A percentile compares a stretch with the other conserved stretches of the same genome.
These are phyloP conservation scores for Sebastes minor DNA, from an alignment of 2,797 vertebrate species.

Conservation along the genomic window DNA sequence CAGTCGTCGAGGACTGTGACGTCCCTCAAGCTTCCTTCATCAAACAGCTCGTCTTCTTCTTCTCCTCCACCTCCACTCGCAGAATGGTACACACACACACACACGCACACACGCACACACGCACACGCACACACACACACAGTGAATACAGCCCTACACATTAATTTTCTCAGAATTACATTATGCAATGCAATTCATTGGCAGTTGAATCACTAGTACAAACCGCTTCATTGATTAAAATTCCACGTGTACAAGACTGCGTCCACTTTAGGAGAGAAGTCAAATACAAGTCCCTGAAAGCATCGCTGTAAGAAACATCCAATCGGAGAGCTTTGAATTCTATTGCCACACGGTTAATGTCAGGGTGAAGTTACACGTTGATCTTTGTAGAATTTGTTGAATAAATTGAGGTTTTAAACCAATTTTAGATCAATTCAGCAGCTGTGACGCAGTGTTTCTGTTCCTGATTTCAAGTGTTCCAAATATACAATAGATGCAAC, in stretches of 20 bases:
- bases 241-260: not conserved
- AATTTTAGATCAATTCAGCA: not conserved
- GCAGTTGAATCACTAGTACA: not conserved
- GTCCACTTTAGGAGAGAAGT: not conserved
- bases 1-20: conserved; percentile 75
- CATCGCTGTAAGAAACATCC: not conserved
- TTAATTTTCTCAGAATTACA: not conserved
- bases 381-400: not conserved
- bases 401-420: not conserved
- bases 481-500: too few relatives aligned
- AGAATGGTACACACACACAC: conserved; percentile 81
- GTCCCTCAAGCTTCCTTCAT: conserved; percentile 78
- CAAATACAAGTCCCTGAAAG: not conserved
- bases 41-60: conserved; percentile 86
- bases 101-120: not conserved
- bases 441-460: too few relatives aligned
- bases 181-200: not conserved
- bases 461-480: not conserved
- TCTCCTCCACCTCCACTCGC: conserved; percentile 86
- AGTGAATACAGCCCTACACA: conserved; percentile 41
- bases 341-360: not conserved
- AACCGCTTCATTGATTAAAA: not conserved
- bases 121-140: not conserved
- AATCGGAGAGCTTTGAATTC: not conserved
- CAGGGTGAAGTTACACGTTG: not conserved